phyloP scores from a whole-genome alignment of 2,797 vertebrate genomes.

The Tadarida brasiliensis region DNA sequence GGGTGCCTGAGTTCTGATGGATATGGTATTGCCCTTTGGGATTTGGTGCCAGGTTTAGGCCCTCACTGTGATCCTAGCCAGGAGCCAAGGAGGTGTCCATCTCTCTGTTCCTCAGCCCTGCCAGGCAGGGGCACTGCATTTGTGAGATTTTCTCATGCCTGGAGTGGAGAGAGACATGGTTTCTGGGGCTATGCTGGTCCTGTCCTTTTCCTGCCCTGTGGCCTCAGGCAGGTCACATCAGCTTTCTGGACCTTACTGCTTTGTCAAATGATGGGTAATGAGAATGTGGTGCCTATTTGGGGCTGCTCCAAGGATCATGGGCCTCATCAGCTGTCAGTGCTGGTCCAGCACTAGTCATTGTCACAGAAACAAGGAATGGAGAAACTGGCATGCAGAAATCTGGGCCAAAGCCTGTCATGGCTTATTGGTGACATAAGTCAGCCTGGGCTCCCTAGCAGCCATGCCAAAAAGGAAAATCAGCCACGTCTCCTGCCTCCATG shows the following conservation, averaged over 20 bases:
- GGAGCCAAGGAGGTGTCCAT: not conserved
- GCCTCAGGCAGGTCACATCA: too few species aligned
- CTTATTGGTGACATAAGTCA: not conserved
- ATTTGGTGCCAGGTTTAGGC: not conserved
- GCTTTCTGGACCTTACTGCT: not conserved
- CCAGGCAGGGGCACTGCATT: not conserved
- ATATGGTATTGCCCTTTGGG: not conserved
- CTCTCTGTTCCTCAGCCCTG: not conserved
- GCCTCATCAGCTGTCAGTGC: not conserved
- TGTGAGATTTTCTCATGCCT: not conserved
- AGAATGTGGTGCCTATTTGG: fast-evolving
- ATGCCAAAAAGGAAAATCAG: not conserved
- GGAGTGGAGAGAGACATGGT: not conserved
- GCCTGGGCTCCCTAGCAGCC: not conserved
- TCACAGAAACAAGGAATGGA: not conserved
- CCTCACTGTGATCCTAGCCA: not conserved
- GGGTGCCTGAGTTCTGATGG: not conserved
- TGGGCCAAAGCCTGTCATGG: not conserved
- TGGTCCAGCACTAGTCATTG: too few species aligned
- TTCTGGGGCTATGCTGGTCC: not conserved
- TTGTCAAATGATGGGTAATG: fast-evolving
- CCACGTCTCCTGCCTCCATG: fast-evolving
- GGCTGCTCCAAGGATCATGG: fast-evolving
- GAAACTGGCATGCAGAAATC: not conserved
- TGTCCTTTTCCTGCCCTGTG: not conserved